phyloP scores from a whole-genome alignment of 2,888 invertebrate genomes.

The Sphaeridia pumilis region DNA sequence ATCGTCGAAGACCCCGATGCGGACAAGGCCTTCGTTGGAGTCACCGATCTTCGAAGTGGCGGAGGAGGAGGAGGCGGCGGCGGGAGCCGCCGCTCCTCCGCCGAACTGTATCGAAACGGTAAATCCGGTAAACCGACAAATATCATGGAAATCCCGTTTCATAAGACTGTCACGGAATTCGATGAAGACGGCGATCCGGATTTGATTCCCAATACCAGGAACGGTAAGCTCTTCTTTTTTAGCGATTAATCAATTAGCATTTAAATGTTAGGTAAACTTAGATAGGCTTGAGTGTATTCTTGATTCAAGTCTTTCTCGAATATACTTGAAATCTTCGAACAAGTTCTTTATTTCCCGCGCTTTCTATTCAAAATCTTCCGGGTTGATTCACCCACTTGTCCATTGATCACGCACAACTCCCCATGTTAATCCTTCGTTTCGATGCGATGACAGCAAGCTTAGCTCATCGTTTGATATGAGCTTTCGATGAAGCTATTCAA shows the following conservation, averaged over 20 bases:
- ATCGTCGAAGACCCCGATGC: constrained; percentile 25
- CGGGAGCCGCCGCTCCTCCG: constrained; percentile 33
- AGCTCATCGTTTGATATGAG: no score
- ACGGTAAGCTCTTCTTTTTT: constrained; percentile 30
- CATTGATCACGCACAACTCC: no score
- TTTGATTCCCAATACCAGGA: constrained; percentile 34
- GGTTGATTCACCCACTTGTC: background rate
- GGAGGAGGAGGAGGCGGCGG: no score
- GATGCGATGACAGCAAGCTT: no score
- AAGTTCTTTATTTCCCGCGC: background rate
- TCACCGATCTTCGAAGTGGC: constrained; percentile 31
- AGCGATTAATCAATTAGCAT: no score
- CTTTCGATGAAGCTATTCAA: no score
- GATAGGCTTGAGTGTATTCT: no score
- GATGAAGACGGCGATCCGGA: constrained; percentile 36
- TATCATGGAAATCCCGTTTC: constrained; percentile 27
- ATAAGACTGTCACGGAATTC: constrained; percentile 23
- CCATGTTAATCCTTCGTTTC: no score
- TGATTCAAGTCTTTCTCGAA: no score
- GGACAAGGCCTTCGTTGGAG: constrained; percentile 35
- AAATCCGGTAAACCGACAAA: constrained; percentile 13
- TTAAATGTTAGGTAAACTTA: no score
- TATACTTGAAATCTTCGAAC: no score
- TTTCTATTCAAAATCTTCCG: background rate
- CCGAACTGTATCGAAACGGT: constrained; percentile 32